Conservation (phyloP, 1,140 invertebrate genomes). For the Maconellicoccus hirsutus region DNA sequence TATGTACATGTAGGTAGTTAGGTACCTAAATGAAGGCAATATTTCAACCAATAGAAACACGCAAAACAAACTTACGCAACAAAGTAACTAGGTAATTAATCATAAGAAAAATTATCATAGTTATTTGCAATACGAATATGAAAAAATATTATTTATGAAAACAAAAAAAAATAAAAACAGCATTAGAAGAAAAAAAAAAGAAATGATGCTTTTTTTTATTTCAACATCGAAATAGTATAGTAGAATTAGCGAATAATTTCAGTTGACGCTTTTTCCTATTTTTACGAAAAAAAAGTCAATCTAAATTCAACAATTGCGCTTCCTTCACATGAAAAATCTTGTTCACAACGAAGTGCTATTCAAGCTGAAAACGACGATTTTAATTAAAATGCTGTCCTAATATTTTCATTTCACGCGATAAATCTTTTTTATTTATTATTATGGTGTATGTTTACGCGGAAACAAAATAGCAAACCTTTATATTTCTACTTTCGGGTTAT, state of each 20-base stretch:
- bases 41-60: no score
- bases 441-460: neutral
- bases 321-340: neutral
- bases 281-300: neutral
- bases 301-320: neutral
- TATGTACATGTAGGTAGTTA: no score
- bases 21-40: no score
- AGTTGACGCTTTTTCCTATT: neutral
- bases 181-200: no score
- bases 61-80: no score
- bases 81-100: no score
- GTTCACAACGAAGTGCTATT: neutral
- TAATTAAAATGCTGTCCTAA: constrained; percentile 4
- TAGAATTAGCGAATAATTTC: neutral
- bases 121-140: no score
- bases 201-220: no score
- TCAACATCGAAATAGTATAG: neutral
- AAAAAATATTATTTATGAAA: no score
- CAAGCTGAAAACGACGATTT: neutral
- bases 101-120: no score
- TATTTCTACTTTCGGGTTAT: neutral
- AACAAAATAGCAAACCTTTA: neutral
- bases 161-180: no score
- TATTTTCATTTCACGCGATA: neutral
- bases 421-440: constrained; percentile 10